Percentiles rank a stretch among this genome's conserved stretches.
Conservation (phyloP, 1,140 invertebrate genomes). For the Diabrotica undecimpunctata region DNA sequence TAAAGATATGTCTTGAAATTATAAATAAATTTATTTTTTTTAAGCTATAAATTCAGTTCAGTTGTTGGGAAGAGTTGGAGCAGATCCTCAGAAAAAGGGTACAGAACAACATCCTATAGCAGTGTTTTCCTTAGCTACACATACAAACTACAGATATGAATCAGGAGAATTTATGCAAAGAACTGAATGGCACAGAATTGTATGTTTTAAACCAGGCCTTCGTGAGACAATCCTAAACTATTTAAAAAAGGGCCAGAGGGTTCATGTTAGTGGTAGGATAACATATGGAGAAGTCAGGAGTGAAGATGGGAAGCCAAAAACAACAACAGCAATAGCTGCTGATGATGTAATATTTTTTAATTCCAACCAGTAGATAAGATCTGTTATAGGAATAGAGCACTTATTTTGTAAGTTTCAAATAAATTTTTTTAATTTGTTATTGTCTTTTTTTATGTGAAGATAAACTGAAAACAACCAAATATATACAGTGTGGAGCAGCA, state of each 20-base stretch:
- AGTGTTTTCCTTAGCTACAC: conserved; percentile 86
- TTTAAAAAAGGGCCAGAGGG: conserved; percentile 81
- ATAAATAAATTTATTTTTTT: conserved; percentile 38
- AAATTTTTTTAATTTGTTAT: no score
- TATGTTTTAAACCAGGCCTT: conserved; percentile 80
- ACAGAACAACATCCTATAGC: conserved; percentile 78
- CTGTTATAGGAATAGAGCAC: no score
- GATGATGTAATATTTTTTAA: conserved; percentile 83
- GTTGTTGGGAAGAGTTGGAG: conserved; percentile 80
- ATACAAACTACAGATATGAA: conserved; percentile 76
- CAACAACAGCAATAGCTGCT: conserved; percentile 76
- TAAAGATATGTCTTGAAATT: neutral
- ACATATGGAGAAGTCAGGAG: conserved; percentile 83
- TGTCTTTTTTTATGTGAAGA: no score
- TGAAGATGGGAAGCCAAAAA: conserved; percentile 65
- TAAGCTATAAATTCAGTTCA: conserved; percentile 84
- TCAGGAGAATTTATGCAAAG: conserved; percentile 75
- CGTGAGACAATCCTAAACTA: conserved; percentile 74
- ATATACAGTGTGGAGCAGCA: no score
- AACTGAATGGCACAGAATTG: conserved; percentile 88
- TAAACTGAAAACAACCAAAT: no score
- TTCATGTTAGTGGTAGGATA: conserved; percentile 77
- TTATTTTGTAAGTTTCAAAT: no score
- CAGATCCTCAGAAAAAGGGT: conserved; percentile 80
- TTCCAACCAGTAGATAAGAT: conserved; percentile 3